Evolutionary conservation across 2,113 vertebrate species (phyloP).

Genomic region (Hiodon alosoides): DNA sequence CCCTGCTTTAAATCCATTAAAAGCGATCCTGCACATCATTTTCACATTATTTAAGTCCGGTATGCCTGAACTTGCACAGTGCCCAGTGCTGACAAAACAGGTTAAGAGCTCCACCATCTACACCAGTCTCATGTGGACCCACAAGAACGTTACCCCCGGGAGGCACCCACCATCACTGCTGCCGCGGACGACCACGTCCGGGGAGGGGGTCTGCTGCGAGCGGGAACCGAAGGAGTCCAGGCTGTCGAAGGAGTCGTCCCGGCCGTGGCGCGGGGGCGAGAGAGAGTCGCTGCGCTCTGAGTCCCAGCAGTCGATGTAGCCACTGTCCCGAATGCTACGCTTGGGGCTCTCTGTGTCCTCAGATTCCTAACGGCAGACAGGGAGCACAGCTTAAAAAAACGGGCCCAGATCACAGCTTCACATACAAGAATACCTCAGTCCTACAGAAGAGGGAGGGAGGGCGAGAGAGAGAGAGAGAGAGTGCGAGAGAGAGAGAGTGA

Average conservation of each 20-base stretch:
- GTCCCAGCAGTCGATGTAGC: constrained; percentile 96
- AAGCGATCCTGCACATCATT: neutral
- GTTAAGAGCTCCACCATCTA: too few relatives aligned
- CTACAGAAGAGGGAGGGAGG: too few relatives aligned
- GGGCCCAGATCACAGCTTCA: too few relatives aligned
- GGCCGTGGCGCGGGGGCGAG: constrained; percentile 83
- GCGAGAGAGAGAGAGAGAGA: too few relatives aligned
- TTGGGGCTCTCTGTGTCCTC: constrained; percentile 84
- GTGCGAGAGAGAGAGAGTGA: too few relatives aligned
- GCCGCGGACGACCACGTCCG: constrained; percentile 83
- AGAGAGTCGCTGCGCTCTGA: constrained; percentile 91
- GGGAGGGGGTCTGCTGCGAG: constrained; percentile 88
- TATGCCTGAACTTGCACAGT: too few relatives aligned
- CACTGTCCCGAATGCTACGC: constrained; percentile 85
- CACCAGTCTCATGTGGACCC: neutral
- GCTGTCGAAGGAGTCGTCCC: constrained; percentile 89
- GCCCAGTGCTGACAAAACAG: too few relatives aligned
- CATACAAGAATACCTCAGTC: too few relatives aligned
- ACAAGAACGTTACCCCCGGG: neutral
- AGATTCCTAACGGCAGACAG: constrained; percentile 53
- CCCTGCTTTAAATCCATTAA: neutral
- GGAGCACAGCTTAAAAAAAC: neutral
- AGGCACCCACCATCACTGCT: constrained; percentile 81
- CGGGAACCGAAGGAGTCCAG: constrained; percentile 93
- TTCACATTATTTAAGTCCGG: neutral